Conservation (phyloP, 1,140 invertebrate species). For the Drosophila nikananu region DNA sequence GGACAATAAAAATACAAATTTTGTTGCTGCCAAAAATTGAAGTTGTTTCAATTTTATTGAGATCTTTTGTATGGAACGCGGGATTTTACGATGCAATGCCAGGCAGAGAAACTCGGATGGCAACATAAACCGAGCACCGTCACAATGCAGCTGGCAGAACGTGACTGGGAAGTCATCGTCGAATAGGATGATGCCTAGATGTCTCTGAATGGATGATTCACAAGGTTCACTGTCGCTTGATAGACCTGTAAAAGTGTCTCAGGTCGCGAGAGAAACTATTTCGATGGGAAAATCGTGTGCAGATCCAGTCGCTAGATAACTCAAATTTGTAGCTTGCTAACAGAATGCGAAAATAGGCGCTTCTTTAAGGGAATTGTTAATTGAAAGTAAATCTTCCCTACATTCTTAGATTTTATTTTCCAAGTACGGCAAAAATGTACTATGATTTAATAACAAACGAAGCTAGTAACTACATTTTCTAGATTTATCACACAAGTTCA, state of each 20-base stretch:
- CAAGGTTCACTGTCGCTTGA: constrained; percentile 29
- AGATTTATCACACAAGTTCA: neutral
- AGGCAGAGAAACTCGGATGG: constrained; percentile 57
- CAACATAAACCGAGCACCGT: constrained; percentile 32
- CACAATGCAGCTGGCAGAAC: constrained; percentile 48
- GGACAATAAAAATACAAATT: constrained; percentile 75
- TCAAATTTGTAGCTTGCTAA: neutral
- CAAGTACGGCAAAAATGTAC: too few species aligned
- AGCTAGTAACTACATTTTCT: too few species aligned
- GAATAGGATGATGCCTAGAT: constrained; percentile 18
- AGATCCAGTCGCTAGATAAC: constrained; percentile 27
- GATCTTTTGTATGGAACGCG: constrained; percentile 52
- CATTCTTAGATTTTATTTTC: too few species aligned
- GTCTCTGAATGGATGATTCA: constrained; percentile 28
- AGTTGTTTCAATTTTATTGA: constrained; percentile 72
- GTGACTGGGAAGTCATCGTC: constrained; percentile 49
- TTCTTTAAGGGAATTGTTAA: neutral
- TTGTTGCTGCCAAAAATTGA: constrained; percentile 64
- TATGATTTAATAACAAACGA: too few species aligned
- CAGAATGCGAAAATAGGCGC: constrained; percentile 9
- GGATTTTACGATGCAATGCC: constrained; percentile 56
- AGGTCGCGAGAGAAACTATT: constrained; percentile 33
- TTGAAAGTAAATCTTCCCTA: too few species aligned
- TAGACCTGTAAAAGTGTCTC: constrained; percentile 29
- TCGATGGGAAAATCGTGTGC: constrained; percentile 17